Conservation (phyloP, 2,797 vertebrate genomes). For the Lagothrix lagotricha region DNA sequence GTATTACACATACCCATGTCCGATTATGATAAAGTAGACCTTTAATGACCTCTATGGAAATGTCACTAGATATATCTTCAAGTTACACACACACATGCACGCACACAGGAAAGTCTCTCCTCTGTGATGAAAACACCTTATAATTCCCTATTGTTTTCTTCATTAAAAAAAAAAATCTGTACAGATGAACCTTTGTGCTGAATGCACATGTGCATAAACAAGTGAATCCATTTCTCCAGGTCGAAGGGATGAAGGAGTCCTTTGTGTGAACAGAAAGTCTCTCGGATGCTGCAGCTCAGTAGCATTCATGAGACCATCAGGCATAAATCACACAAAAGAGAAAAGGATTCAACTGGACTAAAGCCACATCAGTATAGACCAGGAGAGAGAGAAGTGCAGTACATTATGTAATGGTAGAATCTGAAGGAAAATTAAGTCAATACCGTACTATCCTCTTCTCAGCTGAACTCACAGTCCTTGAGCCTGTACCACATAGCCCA, state of each 20-base stretch:
- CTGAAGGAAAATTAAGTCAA: neutral
- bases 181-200: conserved; percentile 28
- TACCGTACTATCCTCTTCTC: no score
- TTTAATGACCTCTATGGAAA: neutral
- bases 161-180: neutral
- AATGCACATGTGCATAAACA: neutral
- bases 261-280: conserved; percentile 4
- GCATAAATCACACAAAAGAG: neutral
- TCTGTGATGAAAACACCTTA: conserved; percentile 1
- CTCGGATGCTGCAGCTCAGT: neutral
- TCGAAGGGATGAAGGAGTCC: conserved; percentile 33
- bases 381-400: rapidly evolving
- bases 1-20: neutral
- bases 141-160: conserved; percentile 32
- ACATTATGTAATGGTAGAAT: neutral
- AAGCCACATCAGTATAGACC: neutral
- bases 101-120: neutral
- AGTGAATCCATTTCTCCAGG: neutral
- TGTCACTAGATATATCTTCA: neutral
- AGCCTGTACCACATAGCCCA: neutral
- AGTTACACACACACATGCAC: neutral
- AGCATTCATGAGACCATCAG: neutral
- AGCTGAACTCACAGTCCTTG: neutral
- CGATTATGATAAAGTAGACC: neutral
- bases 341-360: no score